phyloP scores from a whole-genome alignment of 2,113 vertebrate species.

The Axis porcinus region DNA sequence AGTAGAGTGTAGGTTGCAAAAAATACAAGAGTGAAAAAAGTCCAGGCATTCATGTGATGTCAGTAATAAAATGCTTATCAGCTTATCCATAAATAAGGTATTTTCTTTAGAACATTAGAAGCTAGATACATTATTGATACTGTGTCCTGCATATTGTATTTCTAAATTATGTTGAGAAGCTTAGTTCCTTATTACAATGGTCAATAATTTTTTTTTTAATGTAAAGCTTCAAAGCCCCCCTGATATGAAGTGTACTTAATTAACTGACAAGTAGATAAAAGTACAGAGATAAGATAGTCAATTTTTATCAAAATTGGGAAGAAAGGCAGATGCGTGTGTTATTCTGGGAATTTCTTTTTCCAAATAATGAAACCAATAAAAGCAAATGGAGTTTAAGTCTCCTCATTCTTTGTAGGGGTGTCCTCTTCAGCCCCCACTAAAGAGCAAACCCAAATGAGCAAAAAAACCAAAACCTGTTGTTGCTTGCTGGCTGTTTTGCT shows the following conservation, averaged over 20 bases:
- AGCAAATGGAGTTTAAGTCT: neutral
- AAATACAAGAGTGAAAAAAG: neutral
- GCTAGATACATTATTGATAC: neutral
- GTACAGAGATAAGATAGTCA: neutral
- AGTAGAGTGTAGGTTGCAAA: neutral
- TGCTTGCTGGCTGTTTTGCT: neutral
- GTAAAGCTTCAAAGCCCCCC: neutral
- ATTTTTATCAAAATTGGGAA: neutral
- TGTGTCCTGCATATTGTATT: neutral
- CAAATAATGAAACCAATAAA: neutral
- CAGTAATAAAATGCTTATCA: neutral
- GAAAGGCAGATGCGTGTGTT: neutral
- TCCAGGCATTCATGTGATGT: neutral
- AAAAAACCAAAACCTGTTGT: neutral
- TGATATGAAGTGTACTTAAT: neutral
- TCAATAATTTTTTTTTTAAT: neutral
- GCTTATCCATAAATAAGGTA: neutral
- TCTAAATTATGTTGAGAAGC: neutral
- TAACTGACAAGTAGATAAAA: neutral
- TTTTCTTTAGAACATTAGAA: constrained; percentile 5
- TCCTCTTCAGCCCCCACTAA: neutral
- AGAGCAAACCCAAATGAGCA: neutral
- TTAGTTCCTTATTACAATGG: neutral
- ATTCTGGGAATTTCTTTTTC: neutral
- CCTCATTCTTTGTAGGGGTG: neutral